Evolutionary conservation across 2,113 vertebrate species (phyloP), one percentile per base, ranked within the genome.

Genomic region (Chaenogobius annularis): DNA sequence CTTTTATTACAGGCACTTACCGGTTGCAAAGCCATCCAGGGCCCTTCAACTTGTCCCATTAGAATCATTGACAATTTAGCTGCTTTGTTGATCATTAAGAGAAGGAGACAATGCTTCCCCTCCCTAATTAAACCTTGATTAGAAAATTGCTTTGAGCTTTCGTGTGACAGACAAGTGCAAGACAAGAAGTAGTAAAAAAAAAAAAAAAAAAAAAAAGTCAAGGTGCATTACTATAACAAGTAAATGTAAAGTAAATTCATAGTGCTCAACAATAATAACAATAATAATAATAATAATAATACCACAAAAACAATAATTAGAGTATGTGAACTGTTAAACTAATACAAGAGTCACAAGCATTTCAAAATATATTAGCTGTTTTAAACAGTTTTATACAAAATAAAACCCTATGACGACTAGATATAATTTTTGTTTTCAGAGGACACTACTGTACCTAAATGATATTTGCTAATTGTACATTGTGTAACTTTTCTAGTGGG

Each of bases 41-140:
- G 81, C 74, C 72, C 76, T 69, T 72, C 47, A 71, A 66, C 71
- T 58, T 75, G 75, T 77, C 80, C 82, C 79, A 86, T 89, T 83
- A 85, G 68, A 80, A 69, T 72, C 84, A 80, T 65, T 65, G 71
- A 83, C 79, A 82, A 79, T 88, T 84, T 82, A 87, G 80, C 79
- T 43, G 69, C 83, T 84, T 82, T 87, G 76, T 79, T 40, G 69
- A 85, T 86, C 83, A 84, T 81, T 82, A 80, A 58, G 66, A 75
- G 54, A 52, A 75, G 75, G 77, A 79, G n/a, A 54, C 80, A 43
- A 66, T 74, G 75, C 81, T 80, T 86, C 79, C 85, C 70, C 37
- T 77, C 68, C 77, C 87, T 83, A 90, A 92, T 92, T 87, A 90
- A 88, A 87, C 70, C 81, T 77, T 90, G 79, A 87, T 90, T 86